phyloP scores from a whole-genome alignment of 2,888 invertebrate species.

The Leptopilina syphax region DNA sequence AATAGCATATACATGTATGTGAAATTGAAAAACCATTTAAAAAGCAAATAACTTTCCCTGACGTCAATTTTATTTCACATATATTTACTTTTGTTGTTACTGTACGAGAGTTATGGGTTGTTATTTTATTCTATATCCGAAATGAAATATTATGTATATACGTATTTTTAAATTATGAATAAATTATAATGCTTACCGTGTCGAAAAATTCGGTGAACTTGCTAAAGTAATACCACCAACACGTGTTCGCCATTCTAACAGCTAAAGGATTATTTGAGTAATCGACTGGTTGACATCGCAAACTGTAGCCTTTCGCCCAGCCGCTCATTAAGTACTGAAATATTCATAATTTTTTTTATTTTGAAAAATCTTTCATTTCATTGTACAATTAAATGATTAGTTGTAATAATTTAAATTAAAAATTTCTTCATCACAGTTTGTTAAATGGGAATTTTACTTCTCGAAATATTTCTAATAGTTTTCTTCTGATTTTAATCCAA shows the following conservation, averaged over 20 bases:
- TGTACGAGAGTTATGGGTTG: too few species aligned
- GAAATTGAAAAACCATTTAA: too few species aligned
- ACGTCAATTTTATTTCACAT: too few species aligned
- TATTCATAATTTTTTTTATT: constrained; percentile 48
- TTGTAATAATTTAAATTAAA: neutral
- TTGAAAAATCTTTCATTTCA: constrained; percentile 18
- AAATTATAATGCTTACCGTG: constrained; percentile 82
- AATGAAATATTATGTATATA: too few species aligned
- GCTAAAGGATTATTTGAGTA: constrained; percentile 88
- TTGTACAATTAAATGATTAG: neutral
- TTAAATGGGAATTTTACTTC: too few species aligned
- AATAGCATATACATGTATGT: too few species aligned
- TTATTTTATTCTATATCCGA: too few species aligned
- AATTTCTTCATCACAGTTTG: too few species aligned
- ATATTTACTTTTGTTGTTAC: too few species aligned
- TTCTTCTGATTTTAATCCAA: neutral
- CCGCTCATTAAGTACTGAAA: constrained; percentile 91
- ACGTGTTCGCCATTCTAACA: constrained; percentile 92
- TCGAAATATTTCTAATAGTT: too few species aligned
- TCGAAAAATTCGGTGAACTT: constrained; percentile 98
- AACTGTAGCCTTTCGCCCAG: constrained; percentile 94
- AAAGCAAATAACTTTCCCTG: too few species aligned
- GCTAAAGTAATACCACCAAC: constrained; percentile 98
- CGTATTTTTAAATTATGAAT: constrained; percentile 3
- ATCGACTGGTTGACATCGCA: constrained; percentile 94